These are phyloP conservation scores for Medauroidea extradentata DNA, from an alignment of 1,140 invertebrate species.

Conservation along the genomic window DNA sequence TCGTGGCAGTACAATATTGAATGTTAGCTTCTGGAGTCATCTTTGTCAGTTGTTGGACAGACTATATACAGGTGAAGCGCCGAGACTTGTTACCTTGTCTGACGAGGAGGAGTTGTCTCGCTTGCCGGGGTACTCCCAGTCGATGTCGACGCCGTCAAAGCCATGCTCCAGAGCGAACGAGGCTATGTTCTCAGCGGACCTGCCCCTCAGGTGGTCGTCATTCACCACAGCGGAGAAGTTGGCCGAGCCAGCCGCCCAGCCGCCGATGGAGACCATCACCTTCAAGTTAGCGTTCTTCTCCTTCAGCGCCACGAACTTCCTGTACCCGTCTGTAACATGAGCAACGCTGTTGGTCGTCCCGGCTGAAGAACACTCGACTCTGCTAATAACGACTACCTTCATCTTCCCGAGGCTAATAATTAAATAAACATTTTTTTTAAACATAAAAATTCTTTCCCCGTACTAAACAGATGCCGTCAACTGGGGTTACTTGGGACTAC, in stretches of 20 bases:
- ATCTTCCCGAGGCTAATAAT: too few relatives aligned
- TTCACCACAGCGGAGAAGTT: slow-evolving; percentile 22
- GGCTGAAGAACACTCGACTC: too few relatives aligned
- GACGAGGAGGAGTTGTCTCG: slow-evolving; percentile 17
- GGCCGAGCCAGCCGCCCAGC: background rate
- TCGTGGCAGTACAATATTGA: too few relatives aligned
- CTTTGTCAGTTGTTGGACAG: too few relatives aligned
- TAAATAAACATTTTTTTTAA: too few relatives aligned
- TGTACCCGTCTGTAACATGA: background rate
- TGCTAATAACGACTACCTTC: too few relatives aligned
- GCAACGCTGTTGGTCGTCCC: background rate
- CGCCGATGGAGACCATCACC: background rate
- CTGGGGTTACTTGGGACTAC: too few relatives aligned
- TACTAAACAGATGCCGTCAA: too few relatives aligned
- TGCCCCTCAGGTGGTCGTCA: slow-evolving; percentile 20
- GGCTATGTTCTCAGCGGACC: slow-evolving; percentile 33
- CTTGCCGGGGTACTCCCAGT: slow-evolving; percentile 47
- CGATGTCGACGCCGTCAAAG: slow-evolving; percentile 48
- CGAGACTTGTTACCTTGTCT: too few relatives aligned
- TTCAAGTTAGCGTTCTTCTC: background rate
- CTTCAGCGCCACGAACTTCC: slow-evolving; percentile 2
- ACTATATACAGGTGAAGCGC: too few relatives aligned
- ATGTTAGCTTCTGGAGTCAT: too few relatives aligned
- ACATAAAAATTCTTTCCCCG: too few relatives aligned
- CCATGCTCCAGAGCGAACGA: slow-evolving; percentile 25